These are phyloP conservation scores for Holocentrus rufus DNA, from an alignment of 2,797 vertebrate species.

Conservation along the genomic window DNA sequence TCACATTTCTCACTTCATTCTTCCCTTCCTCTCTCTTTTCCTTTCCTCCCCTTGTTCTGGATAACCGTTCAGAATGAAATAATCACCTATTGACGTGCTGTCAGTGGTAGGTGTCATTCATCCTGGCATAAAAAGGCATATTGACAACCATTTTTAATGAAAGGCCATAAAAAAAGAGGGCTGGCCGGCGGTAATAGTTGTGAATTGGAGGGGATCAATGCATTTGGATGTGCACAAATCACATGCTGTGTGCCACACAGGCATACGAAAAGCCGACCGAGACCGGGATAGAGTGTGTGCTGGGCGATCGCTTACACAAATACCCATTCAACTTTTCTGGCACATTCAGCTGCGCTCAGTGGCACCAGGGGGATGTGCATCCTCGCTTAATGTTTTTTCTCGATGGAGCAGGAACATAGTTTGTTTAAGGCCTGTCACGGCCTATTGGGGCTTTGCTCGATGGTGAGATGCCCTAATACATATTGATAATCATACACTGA, in stretches of 20 bases:
- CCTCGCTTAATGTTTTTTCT: conserved; percentile 67
- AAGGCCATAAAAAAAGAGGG: conserved; percentile 51
- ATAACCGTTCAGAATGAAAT: conserved; percentile 53
- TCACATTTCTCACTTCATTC: not conserved
- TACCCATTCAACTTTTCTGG: conserved; percentile 68
- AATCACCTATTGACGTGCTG: conserved; percentile 65
- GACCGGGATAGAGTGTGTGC: conserved; percentile 40
- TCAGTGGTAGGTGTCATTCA: conserved; percentile 39
- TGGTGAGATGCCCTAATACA: conserved; percentile 65
- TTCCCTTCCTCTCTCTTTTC: conserved; percentile 22
- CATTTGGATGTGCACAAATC: conserved; percentile 75
- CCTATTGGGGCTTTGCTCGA: conserved; percentile 61
- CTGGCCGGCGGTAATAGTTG: conserved; percentile 65
- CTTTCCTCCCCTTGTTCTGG: conserved; percentile 15
- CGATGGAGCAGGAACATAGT: conserved; percentile 63
- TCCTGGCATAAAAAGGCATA: conserved; percentile 66
- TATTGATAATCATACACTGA: conserved; percentile 76
- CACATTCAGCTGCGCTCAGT: conserved; percentile 53
- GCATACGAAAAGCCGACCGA: conserved; percentile 69
- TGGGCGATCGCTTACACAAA: conserved; percentile 59
- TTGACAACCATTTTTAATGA: conserved; percentile 72
- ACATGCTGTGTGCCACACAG: conserved; percentile 54
- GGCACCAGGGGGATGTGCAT: conserved; percentile 56
- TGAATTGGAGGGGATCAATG: conserved; percentile 78
- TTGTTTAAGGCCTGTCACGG: conserved; percentile 68